A percentile compares a stretch with the other conserved stretches of the same genome.
phyloP scores from a whole-genome alignment of 2,888 invertebrate species.

The Athalia cordata region DNA sequence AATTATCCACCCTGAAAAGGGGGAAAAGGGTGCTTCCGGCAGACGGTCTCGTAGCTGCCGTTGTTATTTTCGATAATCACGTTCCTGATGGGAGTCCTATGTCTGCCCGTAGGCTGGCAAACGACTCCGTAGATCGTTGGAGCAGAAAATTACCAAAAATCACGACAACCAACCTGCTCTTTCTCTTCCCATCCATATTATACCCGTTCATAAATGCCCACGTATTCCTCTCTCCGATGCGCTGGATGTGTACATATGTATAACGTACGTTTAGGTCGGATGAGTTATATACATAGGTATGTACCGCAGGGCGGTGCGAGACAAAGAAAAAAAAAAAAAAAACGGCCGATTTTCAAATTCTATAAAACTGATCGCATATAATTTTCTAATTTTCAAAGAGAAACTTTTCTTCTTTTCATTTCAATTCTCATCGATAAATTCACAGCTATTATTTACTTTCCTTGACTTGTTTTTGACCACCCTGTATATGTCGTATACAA shows the following conservation, averaged over 20 bases:
- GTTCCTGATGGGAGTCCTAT: conserved; percentile 36
- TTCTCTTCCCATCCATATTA: not conserved
- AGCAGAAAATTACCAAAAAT: conserved; percentile 42
- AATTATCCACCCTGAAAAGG: conserved; percentile 21
- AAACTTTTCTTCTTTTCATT: too few species aligned
- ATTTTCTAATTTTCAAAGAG: too few species aligned
- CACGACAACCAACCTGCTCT: not conserved
- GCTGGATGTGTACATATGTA: not conserved
- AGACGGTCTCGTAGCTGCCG: conserved; percentile 31
- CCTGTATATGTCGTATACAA: too few species aligned
- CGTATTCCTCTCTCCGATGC: not conserved
- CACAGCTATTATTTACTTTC: too few species aligned
- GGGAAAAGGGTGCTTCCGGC: conserved; percentile 30
- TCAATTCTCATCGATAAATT: too few species aligned
- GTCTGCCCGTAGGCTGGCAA: conserved; percentile 38
- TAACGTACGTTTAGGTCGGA: not conserved
- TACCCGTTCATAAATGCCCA: conserved; percentile 11
- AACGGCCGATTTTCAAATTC: too few species aligned
- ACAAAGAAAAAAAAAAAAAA: too few species aligned
- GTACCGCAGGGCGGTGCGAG: not conserved
- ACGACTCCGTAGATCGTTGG: conserved; percentile 36
- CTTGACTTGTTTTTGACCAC: too few species aligned
- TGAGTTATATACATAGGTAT: not conserved
- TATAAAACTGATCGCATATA: too few species aligned
- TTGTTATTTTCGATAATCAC: conserved; percentile 45